Evolutionary conservation across 2,888 invertebrate genomes (phyloP).

Genomic region (Platycheirus albimanus): DNA sequence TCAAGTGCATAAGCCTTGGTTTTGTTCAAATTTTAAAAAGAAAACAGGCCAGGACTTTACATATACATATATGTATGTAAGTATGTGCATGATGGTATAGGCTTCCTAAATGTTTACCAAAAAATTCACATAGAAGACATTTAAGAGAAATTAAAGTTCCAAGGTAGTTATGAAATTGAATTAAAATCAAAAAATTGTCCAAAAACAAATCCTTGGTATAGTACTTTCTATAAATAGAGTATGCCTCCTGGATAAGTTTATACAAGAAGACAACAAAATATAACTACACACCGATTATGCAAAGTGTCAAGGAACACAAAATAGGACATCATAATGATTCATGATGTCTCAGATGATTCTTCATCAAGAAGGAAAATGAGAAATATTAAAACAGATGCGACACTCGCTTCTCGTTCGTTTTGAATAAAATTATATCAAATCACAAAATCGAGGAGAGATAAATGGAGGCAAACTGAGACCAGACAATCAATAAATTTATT

Average conservation of each 20-base stretch:
- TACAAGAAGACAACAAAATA: not conserved
- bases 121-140: not conserved
- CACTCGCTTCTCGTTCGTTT: not conserved
- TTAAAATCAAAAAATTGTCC: no score
- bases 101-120: no score
- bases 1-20: conserved; percentile 18
- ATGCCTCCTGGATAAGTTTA: not conserved
- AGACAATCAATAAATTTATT: not conserved
- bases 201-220: no score
- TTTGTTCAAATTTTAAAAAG: not conserved
- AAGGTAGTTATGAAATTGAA: no score
- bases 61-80: no score
- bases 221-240: not conserved
- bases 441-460: not conserved
- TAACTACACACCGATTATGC: conserved; percentile 2
- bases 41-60: no score
- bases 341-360: not conserved
- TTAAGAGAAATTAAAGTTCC: not conserved
- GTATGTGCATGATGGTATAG: no score
- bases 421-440: conserved; percentile 2
- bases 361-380: not conserved
- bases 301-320: not conserved
- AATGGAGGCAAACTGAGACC: not conserved
- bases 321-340: not conserved
- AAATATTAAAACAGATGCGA: not conserved